Base-by-base conservation (phyloP, 1,140 invertebrate species). In the Nasonia longicornis region DNA sequence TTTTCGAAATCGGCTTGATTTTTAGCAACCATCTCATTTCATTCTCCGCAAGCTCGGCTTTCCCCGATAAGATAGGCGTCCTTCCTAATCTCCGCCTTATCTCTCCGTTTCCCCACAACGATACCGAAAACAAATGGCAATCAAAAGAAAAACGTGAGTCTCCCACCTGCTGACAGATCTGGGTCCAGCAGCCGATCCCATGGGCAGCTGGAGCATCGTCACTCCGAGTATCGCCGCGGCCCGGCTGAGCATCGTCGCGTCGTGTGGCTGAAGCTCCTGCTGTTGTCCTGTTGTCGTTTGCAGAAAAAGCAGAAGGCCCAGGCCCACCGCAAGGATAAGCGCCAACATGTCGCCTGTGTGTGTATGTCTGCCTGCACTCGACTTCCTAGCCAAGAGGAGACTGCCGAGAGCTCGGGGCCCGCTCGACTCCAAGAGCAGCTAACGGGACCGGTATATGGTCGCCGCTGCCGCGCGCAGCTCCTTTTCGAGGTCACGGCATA, bases 401-500 rank as follows among this genome's bases (percentile, higher is more conserved):
- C 86, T 85, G 86, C 87, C 84, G 84, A 3, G 52, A 86, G 85
- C 85, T 83, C 83, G 87, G 84, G 85, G 84, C 87, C 16, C 26
- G 70, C 12, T 45, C 69, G 76, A 67, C 64, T 45, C 42, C 35
- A 7, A 29, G 86, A 79, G 87, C 85, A 79, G 84, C 87, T 90
- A 91, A 90, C 90, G 90, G 89, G 86, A 90, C 85, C 85, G 87
- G 71, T 42, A 26, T 45, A 58, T 7, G 7, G 3, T 31, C 63
- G 64, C 63, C 20, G 64, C 52, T 48, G 20, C 52, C 16, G 31
- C 58, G 84, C 31, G 6, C 16, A 7, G 16, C 52, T 58, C 84
- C 89, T 90, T 81, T 82, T 82, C 89, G 89, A 90, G 90, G 90
- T 86, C 89, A 88, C 86, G 90, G 79, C 90, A 89, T 67, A 91